Conservation (phyloP, 2,113 vertebrate genomes). For the Rhineura floridana region DNA sequence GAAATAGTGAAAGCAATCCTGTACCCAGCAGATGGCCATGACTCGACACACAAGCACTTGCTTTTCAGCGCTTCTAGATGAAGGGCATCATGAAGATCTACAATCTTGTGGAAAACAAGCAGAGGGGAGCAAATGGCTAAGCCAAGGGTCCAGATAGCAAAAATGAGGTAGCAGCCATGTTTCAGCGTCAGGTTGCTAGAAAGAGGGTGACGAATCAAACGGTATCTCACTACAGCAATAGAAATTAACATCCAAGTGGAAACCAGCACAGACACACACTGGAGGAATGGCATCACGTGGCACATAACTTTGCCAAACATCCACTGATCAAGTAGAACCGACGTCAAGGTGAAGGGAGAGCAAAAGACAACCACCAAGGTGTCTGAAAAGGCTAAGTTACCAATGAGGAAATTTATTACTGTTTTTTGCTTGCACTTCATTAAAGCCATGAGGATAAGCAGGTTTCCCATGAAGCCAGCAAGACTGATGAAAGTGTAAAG, state of each 20-base stretch:
- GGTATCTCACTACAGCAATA: conserved; percentile 83
- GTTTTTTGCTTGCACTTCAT: conserved; percentile 80
- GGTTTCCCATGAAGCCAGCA: conserved; percentile 82
- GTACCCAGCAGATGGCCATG: conserved; percentile 82
- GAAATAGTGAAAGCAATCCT: conserved; percentile 81
- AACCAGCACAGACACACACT: conserved; percentile 81
- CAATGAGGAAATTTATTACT: conserved; percentile 82
- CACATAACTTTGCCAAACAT: conserved; percentile 84
- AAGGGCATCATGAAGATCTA: conserved; percentile 79
- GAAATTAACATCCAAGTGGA: conserved; percentile 85
- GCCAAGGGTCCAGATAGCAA: conserved; percentile 77
- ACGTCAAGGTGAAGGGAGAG: conserved; percentile 82
- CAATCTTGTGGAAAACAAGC: conserved; percentile 80
- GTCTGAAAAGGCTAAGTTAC: conserved; percentile 85
- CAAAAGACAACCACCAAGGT: conserved; percentile 85
- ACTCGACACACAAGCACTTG: conserved; percentile 80
- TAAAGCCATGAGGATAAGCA: conserved; percentile 79
- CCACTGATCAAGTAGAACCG: conserved; percentile 82
- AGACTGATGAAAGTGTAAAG: conserved; percentile 84
- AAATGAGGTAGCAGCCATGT: conserved; percentile 79
- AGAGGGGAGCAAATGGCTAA: conserved; percentile 83
- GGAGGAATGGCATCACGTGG: conserved; percentile 83
- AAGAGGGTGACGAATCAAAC: conserved; percentile 83
- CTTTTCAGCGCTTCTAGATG: conserved; percentile 73
- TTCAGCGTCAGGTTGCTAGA: conserved; percentile 79